Conservation (phyloP, 1,140 invertebrate species). For the Protaetia brevitarsis region DNA sequence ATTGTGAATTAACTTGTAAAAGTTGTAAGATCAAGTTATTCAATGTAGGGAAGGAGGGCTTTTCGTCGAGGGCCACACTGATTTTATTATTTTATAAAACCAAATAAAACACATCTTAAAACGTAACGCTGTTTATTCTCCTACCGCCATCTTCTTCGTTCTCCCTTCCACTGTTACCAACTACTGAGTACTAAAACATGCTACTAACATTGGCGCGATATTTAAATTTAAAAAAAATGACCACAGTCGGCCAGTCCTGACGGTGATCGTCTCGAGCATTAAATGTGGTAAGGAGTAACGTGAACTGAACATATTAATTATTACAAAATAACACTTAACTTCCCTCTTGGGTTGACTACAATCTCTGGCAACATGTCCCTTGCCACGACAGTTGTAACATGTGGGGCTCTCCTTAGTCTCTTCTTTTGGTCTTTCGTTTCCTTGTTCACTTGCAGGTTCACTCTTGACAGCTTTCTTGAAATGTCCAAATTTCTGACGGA, state of each 20-base stretch:
- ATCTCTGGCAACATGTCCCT: neutral
- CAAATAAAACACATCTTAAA: constrained; percentile 42
- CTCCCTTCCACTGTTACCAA: too few species aligned
- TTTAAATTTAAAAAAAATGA: too few species aligned
- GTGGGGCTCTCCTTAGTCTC: neutral
- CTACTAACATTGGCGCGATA: too few species aligned
- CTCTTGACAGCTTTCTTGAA: neutral
- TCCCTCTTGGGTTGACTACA: neutral
- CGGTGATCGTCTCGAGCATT: too few species aligned
- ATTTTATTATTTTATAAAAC: constrained; percentile 35
- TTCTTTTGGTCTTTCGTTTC: neutral
- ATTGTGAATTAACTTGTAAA: constrained; percentile 26
- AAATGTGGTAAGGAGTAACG: too few species aligned
- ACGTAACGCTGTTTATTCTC: too few species aligned
- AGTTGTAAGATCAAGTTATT: constrained; percentile 22
- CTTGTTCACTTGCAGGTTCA: neutral
- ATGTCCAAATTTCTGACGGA: neutral
- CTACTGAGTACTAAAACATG: too few species aligned
- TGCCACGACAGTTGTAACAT: neutral
- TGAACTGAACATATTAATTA: too few species aligned
- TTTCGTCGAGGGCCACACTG: constrained; percentile 39
- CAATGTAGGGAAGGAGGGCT: too few species aligned
- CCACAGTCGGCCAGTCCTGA: too few species aligned
- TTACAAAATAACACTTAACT: constrained; percentile 10
- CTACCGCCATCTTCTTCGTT: too few species aligned